These are phyloP conservation scores for Regulus satrapa DNA, from an alignment of 2,113 vertebrate species.

Conservation along the genomic window DNA sequence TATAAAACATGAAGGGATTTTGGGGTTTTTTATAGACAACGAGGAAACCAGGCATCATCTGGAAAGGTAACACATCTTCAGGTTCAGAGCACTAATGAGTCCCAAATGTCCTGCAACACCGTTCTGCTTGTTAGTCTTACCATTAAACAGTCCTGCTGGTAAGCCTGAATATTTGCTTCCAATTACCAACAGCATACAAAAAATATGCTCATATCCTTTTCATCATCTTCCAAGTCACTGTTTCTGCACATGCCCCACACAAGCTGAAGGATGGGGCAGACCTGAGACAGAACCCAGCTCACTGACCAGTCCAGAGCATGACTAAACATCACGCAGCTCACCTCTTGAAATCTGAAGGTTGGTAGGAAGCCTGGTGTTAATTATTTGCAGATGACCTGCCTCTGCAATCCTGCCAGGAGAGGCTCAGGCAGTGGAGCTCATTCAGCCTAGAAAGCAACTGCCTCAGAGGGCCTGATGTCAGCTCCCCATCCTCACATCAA, in stretches of 20 bases:
- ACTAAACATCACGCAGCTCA: not conserved
- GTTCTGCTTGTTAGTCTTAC: not conserved
- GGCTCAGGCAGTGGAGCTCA: not conserved
- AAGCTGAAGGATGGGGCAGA: not conserved
- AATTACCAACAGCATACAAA: not conserved
- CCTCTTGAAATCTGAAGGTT: not conserved
- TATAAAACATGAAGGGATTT: not conserved
- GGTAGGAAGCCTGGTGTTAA: not conserved
- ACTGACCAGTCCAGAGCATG: accelerated
- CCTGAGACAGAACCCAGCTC: not conserved
- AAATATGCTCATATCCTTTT: not conserved
- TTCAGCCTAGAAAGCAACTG: not conserved
- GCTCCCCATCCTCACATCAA: accelerated
- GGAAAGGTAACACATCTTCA: not conserved
- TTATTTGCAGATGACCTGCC: not conserved
- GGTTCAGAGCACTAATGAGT: not conserved
- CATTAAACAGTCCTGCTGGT: not conserved
- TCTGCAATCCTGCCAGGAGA: not conserved
- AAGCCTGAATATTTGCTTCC: not conserved
- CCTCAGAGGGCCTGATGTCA: accelerated
- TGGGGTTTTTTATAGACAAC: not conserved
- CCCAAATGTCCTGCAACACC: not conserved
- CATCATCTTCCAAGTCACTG: not conserved
- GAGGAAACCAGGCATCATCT: not conserved
- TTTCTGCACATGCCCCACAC: not conserved